Conservation (phyloP, 2,113 vertebrate species). For the Lampris megalopsis region DNA sequence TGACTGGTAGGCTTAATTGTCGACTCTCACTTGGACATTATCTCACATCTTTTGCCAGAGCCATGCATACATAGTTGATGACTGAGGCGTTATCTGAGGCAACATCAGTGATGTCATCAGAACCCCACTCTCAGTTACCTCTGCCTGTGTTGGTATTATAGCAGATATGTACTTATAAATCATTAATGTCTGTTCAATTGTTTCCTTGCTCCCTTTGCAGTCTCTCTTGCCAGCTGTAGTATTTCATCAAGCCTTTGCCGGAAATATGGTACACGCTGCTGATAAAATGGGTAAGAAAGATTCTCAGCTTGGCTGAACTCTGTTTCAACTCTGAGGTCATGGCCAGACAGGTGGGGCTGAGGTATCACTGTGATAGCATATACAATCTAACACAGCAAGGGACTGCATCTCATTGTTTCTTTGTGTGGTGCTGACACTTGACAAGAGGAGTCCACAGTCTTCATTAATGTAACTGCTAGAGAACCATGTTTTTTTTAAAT, state of each 20-base stretch:
- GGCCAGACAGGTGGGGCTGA: slow-evolving; percentile 71
- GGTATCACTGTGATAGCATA: slow-evolving; percentile 52
- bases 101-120: slow-evolving; percentile 77
- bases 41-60: slow-evolving; percentile 70
- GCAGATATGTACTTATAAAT: slow-evolving; percentile 80
- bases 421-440: slow-evolving; percentile 16
- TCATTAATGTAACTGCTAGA: too few relatives aligned
- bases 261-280: slow-evolving; percentile 77
- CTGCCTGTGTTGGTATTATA: slow-evolving; percentile 79
- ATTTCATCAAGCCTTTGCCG: slow-evolving; percentile 65
- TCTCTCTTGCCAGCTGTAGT: slow-evolving; percentile 71
- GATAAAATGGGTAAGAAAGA: slow-evolving; percentile 78
- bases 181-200: slow-evolving; percentile 77
- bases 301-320: slow-evolving; percentile 80
- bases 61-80: slow-evolving; percentile 80
- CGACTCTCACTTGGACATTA: slow-evolving; percentile 72
- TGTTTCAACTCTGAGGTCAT: slow-evolving; percentile 79
- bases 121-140: slow-evolving; percentile 72
- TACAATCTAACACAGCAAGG: slow-evolving; percentile 32
- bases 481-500: too few relatives aligned
- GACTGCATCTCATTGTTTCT: slow-evolving; percentile 43
- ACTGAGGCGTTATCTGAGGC: slow-evolving; percentile 78
- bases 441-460: slow-evolving; percentile 28
- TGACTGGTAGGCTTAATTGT: slow-evolving; percentile 31
- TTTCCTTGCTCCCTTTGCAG: slow-evolving; percentile 61